Percentiles rank a stretch among this genome's conserved stretches.
phyloP scores from a whole-genome alignment of 2,113 vertebrate species.

The Psittacus erithacus region DNA sequence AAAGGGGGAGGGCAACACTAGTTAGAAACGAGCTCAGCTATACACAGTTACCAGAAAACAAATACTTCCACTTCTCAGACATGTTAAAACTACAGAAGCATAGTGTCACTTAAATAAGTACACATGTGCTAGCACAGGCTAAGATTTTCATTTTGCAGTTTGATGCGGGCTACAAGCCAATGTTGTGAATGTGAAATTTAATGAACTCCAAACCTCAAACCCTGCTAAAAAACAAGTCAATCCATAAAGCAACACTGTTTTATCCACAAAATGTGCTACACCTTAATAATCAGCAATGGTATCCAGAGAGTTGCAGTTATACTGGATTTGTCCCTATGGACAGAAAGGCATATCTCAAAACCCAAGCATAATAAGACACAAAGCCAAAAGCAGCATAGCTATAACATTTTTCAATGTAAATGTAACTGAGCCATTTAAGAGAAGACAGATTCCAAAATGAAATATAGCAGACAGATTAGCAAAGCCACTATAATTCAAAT shows the following conservation, averaged over 20 bases:
- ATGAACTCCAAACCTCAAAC: not conserved
- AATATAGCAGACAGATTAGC: constrained; percentile 22
- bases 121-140: not conserved
- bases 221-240: not conserved
- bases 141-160: not conserved
- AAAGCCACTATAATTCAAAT: constrained; percentile 39
- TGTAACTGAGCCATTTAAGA: constrained; percentile 30
- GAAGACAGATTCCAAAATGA: constrained; percentile 40
- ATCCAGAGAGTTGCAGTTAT: not conserved
- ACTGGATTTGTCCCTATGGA: not conserved
- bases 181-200: not conserved
- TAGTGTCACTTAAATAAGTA: not conserved
- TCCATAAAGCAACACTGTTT: not conserved
- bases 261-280: not conserved
- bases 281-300: not conserved
- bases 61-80: not conserved
- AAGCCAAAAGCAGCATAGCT: constrained; percentile 26
- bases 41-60: not conserved
- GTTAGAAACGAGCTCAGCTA: not conserved
- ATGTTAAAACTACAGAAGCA: not conserved
- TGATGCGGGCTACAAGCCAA: not conserved
- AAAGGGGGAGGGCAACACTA: fast-evolving
- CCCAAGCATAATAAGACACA: not conserved
- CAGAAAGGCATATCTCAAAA: not conserved
- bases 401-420: constrained; percentile 52